Conservation (phyloP, 2,888 invertebrate species). For the Hydroisotoma schaefferi region DNA sequence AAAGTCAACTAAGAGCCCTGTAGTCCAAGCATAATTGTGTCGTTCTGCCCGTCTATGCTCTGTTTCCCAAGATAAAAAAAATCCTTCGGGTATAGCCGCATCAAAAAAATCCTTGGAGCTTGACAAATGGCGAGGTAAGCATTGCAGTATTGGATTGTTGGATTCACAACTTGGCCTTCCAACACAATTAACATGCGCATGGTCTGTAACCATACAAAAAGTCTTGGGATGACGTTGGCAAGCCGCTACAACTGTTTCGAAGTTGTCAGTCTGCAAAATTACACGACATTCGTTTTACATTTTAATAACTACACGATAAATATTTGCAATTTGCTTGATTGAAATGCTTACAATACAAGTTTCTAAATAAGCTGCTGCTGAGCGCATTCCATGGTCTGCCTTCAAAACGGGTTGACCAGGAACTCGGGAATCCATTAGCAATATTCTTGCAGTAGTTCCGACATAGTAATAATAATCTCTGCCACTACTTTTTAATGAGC, state of each 20-base stretch:
- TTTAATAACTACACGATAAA: not conserved
- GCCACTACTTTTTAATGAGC: constrained; percentile 30
- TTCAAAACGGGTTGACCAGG: constrained; percentile 40
- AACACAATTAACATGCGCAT: constrained; percentile 31
- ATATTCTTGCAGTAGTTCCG: constrained; percentile 39
- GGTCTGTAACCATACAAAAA: constrained; percentile 38
- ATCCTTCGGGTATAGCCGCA: constrained; percentile 8
- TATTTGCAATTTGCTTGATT: no score
- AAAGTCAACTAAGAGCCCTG: constrained; percentile 31
- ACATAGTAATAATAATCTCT: constrained; percentile 41
- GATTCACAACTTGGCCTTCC: constrained; percentile 30
- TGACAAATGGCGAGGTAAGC: constrained; percentile 40
- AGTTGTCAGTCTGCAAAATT: constrained; percentile 29
- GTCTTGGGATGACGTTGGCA: constrained; percentile 36
- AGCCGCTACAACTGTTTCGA: constrained; percentile 39
- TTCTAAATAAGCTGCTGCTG: constrained; percentile 35
- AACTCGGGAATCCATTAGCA: constrained; percentile 43
- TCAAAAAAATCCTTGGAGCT: constrained; percentile 33
- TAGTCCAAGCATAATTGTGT: constrained; percentile 44
- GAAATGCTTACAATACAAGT: constrained; percentile 24
- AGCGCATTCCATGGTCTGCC: constrained; percentile 41
- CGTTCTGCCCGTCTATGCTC: constrained; percentile 18
- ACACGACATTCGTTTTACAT: not conserved
- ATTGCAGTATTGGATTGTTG: constrained; percentile 38
- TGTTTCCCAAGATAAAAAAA: constrained; percentile 22